A percentile compares a stretch with the other conserved stretches of the same genome.
Conservation (phyloP, 2,113 vertebrate genomes). For the Tapirus terrestris region DNA sequence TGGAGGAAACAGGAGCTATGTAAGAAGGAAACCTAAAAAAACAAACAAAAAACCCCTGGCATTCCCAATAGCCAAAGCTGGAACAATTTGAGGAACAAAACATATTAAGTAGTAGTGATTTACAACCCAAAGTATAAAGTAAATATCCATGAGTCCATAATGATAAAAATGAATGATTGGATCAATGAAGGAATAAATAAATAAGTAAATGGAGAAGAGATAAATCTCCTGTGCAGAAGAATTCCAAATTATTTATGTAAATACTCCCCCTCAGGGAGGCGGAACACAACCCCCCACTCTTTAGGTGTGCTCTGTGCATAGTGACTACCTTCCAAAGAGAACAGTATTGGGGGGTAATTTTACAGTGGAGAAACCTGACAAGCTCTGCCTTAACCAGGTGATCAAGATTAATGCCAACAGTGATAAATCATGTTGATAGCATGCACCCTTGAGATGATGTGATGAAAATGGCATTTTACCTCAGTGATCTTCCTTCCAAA, state of each 20-base stretch:
- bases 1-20: not conserved
- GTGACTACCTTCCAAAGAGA: not conserved
- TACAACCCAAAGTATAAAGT: too few species aligned
- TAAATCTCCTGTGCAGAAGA: not conserved
- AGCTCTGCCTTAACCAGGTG: not conserved
- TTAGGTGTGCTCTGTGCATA: not conserved
- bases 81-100: too few species aligned
- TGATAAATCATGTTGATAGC: not conserved
- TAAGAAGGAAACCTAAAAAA: not conserved
- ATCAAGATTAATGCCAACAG: not conserved
- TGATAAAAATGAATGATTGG: too few species aligned
- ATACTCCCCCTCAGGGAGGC: not conserved
- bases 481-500: not conserved
- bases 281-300: not conserved
- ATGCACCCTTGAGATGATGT: not conserved
- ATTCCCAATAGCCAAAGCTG: too few species aligned
- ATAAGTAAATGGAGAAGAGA: not conserved
- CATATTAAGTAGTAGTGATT: too few species aligned
- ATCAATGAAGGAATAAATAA: not conserved
- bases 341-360: not conserved
- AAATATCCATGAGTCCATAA: too few species aligned
- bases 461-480: not conserved
- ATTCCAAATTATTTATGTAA: not conserved
- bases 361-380: not conserved
- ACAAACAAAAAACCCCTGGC: too few species aligned